phyloP scores from a whole-genome alignment of 2,888 invertebrate species.

The Ectemnius cavifrons region DNA sequence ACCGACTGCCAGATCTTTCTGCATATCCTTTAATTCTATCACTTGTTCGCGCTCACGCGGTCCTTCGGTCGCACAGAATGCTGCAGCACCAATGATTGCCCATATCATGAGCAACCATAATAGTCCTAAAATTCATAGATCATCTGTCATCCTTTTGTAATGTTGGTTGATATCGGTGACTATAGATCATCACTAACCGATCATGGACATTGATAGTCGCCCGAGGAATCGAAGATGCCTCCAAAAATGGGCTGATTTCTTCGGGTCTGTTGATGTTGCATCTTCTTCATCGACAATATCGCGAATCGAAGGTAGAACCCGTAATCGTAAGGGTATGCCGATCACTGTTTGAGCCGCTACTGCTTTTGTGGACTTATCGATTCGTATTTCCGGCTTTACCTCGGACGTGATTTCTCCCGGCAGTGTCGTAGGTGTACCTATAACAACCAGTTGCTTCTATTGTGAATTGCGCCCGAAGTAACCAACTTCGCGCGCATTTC shows the following conservation, averaged over 20 bases:
- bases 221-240: slow-evolving; percentile 71
- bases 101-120: slow-evolving; percentile 81
- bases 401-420: slow-evolving; percentile 61
- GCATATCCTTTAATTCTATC: slow-evolving; percentile 80
- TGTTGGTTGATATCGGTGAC: too few relatives aligned
- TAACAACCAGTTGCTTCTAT: slow-evolving; percentile 13
- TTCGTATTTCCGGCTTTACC: slow-evolving; percentile 48
- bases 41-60: slow-evolving; percentile 82
- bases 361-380: slow-evolving; percentile 41
- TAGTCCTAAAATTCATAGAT: slow-evolving; percentile 76
- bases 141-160: neutral
- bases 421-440: slow-evolving; percentile 55
- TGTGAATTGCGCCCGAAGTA: too few relatives aligned
- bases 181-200: slow-evolving; percentile 59
- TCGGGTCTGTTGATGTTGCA: slow-evolving; percentile 47
- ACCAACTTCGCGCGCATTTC: too few relatives aligned
- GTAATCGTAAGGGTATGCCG: slow-evolving; percentile 80
- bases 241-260: slow-evolving; percentile 63
- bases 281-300: slow-evolving; percentile 69
- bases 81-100: slow-evolving; percentile 82
- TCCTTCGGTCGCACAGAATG: slow-evolving; percentile 84
- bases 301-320: slow-evolving; percentile 80
- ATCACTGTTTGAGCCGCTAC: slow-evolving; percentile 78
- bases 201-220: slow-evolving; percentile 71
- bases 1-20: slow-evolving; percentile 82